phyloP scores from a whole-genome alignment of 2,113 vertebrate genomes.

The Himantopus leucocephalus region DNA sequence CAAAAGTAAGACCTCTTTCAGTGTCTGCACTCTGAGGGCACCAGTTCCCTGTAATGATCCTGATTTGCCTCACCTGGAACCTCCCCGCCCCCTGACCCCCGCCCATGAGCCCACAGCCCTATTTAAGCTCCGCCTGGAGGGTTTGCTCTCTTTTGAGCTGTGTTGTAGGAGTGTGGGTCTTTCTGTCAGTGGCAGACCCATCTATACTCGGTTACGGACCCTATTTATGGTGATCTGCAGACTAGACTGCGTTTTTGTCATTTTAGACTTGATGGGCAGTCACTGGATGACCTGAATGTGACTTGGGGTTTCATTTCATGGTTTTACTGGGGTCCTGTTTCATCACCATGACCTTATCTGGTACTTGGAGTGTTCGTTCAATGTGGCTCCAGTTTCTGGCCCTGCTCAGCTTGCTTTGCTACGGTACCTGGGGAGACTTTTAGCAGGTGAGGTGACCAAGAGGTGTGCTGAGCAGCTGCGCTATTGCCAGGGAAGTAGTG shows the following conservation, averaged over 20 bases:
- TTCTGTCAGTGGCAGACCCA: fast-evolving
- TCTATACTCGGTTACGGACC: fast-evolving
- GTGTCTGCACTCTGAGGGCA: not conserved
- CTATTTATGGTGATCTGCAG: fast-evolving
- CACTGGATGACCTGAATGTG: fast-evolving
- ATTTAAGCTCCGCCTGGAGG: not conserved
- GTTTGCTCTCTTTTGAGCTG: fast-evolving
- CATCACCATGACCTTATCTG: fast-evolving
- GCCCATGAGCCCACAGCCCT: not conserved
- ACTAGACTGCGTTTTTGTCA: fast-evolving
- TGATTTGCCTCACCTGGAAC: not conserved
- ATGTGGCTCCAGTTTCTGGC: fast-evolving
- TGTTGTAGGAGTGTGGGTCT: fast-evolving
- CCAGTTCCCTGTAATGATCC: not conserved
- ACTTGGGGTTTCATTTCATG: fast-evolving
- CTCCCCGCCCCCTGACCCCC: not conserved
- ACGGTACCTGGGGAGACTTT: no score
- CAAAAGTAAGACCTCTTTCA: not conserved
- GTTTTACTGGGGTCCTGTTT: fast-evolving
- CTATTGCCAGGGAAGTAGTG: fast-evolving
- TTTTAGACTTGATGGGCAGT: fast-evolving
- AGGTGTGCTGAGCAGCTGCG: not conserved
- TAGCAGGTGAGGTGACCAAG: no score
- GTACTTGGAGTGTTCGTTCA: not conserved
- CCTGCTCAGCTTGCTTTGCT: not conserved